phyloP scores from a whole-genome alignment of 2,113 vertebrate species.

The Trinectes maculatus region DNA sequence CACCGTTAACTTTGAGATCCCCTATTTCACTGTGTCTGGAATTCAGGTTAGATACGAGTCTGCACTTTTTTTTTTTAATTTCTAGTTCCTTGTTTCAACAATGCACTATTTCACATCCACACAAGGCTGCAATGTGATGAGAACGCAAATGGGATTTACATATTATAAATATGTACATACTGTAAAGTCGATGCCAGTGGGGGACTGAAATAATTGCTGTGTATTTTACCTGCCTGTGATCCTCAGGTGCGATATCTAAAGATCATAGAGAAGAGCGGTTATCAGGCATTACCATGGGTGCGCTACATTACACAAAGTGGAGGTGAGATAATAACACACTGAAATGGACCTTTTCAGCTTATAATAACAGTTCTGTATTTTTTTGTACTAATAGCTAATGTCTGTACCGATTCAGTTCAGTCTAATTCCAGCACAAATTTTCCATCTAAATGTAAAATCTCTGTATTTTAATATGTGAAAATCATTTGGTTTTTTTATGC shows the following conservation, averaged over 20 bases:
- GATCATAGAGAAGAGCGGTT: slow-evolving; percentile 88
- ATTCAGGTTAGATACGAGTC: slow-evolving; percentile 77
- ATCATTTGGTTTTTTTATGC: background rate
- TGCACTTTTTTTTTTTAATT: background rate
- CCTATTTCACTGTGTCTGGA: slow-evolving; percentile 86
- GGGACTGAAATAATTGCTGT: slow-evolving; percentile 6
- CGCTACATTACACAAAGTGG: slow-evolving; percentile 87
- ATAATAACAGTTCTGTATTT: no score
- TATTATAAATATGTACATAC: background rate
- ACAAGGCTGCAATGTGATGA: background rate
- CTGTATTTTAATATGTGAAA: background rate
- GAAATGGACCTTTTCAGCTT: no score
- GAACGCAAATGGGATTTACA: slow-evolving; percentile 3
- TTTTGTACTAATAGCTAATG: no score
- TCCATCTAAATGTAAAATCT: background rate
- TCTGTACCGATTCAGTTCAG: no score
- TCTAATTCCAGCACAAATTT: no score
- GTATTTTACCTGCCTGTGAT: slow-evolving; percentile 21
- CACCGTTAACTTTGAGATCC: slow-evolving; percentile 86
- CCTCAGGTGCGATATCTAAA: slow-evolving; percentile 86
- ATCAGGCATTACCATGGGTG: slow-evolving; percentile 86
- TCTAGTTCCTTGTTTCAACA: background rate
- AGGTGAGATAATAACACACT: slow-evolving; percentile 73
- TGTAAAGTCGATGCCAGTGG: background rate
- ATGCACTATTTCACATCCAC: background rate